phyloP scores from a whole-genome alignment of 2,113 vertebrate species.

The Stigmatopora nigra region DNA sequence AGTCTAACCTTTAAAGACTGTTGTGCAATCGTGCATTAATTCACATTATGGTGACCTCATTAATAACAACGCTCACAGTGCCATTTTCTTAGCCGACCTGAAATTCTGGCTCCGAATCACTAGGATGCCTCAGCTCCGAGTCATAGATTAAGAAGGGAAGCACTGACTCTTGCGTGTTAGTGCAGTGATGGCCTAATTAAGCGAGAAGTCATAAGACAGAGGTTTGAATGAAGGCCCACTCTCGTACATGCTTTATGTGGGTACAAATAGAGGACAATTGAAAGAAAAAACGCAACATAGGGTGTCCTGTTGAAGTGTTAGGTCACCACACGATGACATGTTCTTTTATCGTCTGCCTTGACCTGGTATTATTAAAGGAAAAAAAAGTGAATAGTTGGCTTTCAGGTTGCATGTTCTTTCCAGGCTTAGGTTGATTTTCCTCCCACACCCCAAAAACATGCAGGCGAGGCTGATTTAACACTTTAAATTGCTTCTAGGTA shows the following conservation, averaged over 20 bases:
- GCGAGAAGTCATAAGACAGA: constrained; percentile 58
- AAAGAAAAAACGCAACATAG: neutral
- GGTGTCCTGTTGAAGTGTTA: neutral
- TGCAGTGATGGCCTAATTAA: constrained; percentile 69
- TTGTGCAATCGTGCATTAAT: constrained; percentile 74
- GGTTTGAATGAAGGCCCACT: constrained; percentile 44
- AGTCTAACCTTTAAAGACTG: constrained; percentile 78
- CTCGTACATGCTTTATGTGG: constrained; percentile 10
- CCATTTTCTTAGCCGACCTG: constrained; percentile 48
- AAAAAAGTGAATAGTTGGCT: too few species aligned
- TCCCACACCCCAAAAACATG: too few species aligned
- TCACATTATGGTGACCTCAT: constrained; percentile 74
- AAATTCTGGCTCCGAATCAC: constrained; percentile 49
- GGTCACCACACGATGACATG: neutral
- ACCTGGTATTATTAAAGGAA: neutral
- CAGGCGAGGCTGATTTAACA: too few species aligned
- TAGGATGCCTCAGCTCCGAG: constrained; percentile 41
- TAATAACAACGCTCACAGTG: constrained; percentile 69
- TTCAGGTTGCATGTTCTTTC: too few species aligned
- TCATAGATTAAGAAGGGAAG: constrained; percentile 69
- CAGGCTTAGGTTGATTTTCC: too few species aligned
- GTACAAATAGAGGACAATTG: neutral
- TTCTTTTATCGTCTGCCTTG: neutral
- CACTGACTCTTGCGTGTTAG: constrained; percentile 61
- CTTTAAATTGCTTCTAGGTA: too few species aligned